phyloP scores from a whole-genome alignment of 2,888 invertebrate species.

The Microctonus hyperodae region DNA sequence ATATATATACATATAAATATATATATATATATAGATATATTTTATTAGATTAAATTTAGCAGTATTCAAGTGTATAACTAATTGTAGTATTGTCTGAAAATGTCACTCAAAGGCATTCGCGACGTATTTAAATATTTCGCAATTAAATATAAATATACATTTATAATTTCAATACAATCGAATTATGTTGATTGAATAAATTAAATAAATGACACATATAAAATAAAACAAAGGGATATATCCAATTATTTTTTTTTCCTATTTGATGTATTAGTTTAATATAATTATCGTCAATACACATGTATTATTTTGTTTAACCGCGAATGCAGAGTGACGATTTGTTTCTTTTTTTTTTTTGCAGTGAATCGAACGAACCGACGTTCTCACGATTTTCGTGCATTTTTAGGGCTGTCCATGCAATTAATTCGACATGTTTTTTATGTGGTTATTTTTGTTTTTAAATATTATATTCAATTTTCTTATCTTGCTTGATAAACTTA shows the following conservation, averaged over 20 bases:
- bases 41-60: constrained; percentile 59
- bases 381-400: constrained; percentile 51
- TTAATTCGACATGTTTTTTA: constrained; percentile 36
- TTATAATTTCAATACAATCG: background rate
- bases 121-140: constrained; percentile 15
- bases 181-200: background rate
- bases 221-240: background rate
- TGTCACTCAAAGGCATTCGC: constrained; percentile 60
- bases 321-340: constrained; percentile 59
- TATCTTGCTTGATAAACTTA: constrained; percentile 15
- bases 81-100: constrained; percentile 63
- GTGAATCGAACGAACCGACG: constrained; percentile 48
- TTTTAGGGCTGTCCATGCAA: constrained; percentile 36
- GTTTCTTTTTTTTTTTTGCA: constrained; percentile 43
- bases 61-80: constrained; percentile 59
- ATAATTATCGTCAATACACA: constrained; percentile 23
- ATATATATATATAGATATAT: too few species aligned
- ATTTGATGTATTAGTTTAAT: background rate
- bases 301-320: constrained; percentile 44
- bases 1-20: too few species aligned
- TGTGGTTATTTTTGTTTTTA: constrained; percentile 15
- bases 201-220: background rate
- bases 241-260: constrained; percentile 20
- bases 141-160: too few species aligned
- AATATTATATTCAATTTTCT: constrained; percentile 9